phyloP scores from a whole-genome alignment of 2,888 invertebrate species.

The Microplitis deprimator region DNA sequence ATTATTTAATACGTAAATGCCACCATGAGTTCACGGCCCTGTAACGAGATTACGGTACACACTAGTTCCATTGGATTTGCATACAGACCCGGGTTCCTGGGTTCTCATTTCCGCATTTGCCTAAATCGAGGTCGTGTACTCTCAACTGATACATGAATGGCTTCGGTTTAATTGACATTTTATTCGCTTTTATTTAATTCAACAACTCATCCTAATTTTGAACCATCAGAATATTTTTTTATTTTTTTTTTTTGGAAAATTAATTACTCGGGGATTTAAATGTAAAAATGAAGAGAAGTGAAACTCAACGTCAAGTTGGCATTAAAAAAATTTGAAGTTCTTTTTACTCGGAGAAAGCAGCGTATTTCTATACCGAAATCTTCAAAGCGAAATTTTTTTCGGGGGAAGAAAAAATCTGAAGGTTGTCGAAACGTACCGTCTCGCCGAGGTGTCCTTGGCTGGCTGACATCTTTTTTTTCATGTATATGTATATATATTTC shows the following conservation, averaged over 20 bases:
- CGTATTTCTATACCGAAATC: background rate
- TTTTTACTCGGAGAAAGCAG: background rate
- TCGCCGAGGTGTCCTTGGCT: constrained; percentile 50
- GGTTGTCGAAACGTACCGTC: constrained; percentile 46
- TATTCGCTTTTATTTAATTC: background rate
- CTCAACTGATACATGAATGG: background rate
- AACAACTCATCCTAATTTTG: too few relatives aligned
- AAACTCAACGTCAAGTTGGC: too few relatives aligned
- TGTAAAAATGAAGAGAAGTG: too few relatives aligned
- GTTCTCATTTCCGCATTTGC: constrained; percentile 62
- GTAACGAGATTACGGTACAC: constrained; percentile 58
- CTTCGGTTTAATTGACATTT: background rate
- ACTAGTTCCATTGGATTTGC: constrained; percentile 53
- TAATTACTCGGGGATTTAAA: too few relatives aligned
- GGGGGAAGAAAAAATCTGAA: constrained; percentile 43
- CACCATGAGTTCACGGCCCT: constrained; percentile 45
- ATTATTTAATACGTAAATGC: constrained; percentile 1
- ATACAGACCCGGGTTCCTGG: constrained; percentile 50
- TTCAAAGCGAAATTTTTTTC: constrained; percentile 9
- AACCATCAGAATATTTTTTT: too few relatives aligned
- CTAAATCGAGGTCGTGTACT: constrained; percentile 53
- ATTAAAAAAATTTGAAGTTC: constrained; percentile 2
- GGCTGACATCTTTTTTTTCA: constrained; percentile 37
- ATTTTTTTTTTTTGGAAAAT: too few relatives aligned
- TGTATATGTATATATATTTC: background rate